phyloP scores from a whole-genome alignment of 1,140 invertebrate species.

The Nebria ingens region DNA sequence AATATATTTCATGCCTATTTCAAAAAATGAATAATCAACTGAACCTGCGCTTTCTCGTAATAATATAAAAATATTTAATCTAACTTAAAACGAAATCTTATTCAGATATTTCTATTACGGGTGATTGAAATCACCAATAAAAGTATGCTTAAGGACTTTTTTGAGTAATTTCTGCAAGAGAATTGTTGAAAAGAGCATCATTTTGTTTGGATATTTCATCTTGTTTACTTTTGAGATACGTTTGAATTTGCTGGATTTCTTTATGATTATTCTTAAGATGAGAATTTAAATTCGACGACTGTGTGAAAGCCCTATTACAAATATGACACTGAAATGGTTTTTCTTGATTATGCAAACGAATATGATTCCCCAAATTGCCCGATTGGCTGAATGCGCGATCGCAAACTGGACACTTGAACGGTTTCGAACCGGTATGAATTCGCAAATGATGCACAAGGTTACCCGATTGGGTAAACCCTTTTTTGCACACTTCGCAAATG shows the following conservation, averaged over 20 bases:
- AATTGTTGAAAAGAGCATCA: too few species aligned
- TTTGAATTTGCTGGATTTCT: neutral
- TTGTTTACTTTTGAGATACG: too few species aligned
- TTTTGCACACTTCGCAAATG: conserved; percentile 38
- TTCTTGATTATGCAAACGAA: conserved; percentile 57
- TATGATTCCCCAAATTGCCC: conserved; percentile 39
- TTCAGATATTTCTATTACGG: too few species aligned
- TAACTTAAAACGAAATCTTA: too few species aligned
- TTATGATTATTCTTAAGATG: conserved; percentile 26
- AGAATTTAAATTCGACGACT: conserved; percentile 26
- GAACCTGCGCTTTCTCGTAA: too few species aligned
- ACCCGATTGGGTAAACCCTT: conserved; percentile 42
- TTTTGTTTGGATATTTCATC: too few species aligned
- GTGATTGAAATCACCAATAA: too few species aligned
- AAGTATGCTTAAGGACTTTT: too few species aligned
- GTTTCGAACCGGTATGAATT: conserved; percentile 37
- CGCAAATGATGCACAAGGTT: conserved; percentile 46
- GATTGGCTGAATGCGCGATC: conserved; percentile 37
- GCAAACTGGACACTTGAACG: conserved; percentile 32
- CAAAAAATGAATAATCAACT: too few species aligned
- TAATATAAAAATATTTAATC: too few species aligned
- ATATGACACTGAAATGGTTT: conserved; percentile 56
- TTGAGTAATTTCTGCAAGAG: too few species aligned
- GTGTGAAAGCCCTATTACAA: conserved; percentile 39
- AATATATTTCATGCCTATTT: too few species aligned